Base-by-base conservation (phyloP, 30 jellyfish, hydroid and myxozoan genomes). In the Clytia hemisphaerica region DNA sequence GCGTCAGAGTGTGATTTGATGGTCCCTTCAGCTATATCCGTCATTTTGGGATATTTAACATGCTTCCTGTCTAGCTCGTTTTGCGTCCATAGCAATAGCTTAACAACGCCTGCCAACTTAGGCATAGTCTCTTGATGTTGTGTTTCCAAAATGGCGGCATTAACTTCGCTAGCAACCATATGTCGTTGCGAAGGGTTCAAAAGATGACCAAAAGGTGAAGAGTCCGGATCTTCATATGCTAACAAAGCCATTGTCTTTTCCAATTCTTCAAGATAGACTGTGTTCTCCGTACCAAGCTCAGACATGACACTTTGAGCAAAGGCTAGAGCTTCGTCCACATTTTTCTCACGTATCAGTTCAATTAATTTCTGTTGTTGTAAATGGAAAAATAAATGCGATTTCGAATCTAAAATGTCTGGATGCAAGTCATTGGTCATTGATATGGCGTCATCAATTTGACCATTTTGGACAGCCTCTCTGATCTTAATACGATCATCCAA, bases 201-300 rank as follows among this genome's bases (percentile, higher is more conserved):
- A 47, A 89, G 65, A 37, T 89, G 95, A 9, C 95, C 84, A 76
- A 80, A 89, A 30, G 98, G 98, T 3, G 94, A 89, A 0, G 69
- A 31, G 37, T 77, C 93, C 25, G 98, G 93, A 74, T 80, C 79
- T 21, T 81, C 93, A 54, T 76, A 89, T 4, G 98, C 98, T 5
- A 89, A 82, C 34, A 89, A 69, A 16, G 95, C 95, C 98, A 89
- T 89, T 9, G 95, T 89, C 58, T 67, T 69, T 68, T 89, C 98
- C 21, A 89, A 79, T 30, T 76, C 94, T 5, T 77, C 94, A 10
- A 89, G 86, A 44, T 67, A 89, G 22, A 71, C 78, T 2, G 72
- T 27, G 44, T 89, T 76, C 51, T 76, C 95, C 6, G 79, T 45
- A 35, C 95, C 89, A 21, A 89, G 76, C 79, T 89, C 98, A 6